Base-by-base conservation (phyloP, 2,113 vertebrate species). In the Percopsis transmontana region DNA sequence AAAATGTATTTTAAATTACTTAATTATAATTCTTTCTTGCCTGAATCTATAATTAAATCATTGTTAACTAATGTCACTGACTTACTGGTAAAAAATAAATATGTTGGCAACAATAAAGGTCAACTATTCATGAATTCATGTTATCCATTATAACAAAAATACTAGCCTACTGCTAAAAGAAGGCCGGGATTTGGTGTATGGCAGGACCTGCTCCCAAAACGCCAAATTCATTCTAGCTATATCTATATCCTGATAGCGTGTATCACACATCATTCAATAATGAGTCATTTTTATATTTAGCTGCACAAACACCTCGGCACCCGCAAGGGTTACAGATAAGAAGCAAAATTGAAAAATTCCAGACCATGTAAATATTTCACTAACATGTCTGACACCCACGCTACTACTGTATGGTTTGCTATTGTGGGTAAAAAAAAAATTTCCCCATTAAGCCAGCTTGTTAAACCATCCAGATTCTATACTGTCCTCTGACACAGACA, bases 351-450 rank as follows among this genome's bases (percentile, higher is more conserved):
- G 69, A 69, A 83, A 83, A 77, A 81, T 80, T 76, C 53, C 83
- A 77, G 68, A 74, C 66, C 68, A 75, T 79, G 80, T 84, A 77
- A 75, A 85, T 87, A 84, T 80, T 86, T 85, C 68, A 85, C 67
- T 58, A 64, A 76, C 68, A 64, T 63, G 59, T 60, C 73, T 83
- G 70, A 57, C 67, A 58, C 44, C 60, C 56, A 33, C 39, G 18
- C 48, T 24, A 55, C 72, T 60, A 41, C 13, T 65, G 78, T 66
- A 47, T 58, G 44, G 39, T 66, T 57, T 74, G 74, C 62, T 67
- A 79, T 75, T 47, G 58, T 65, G 68, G 19, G 8, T 65, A 70
- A 71, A 27, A 27, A 74, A 53, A 55, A 23, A 76, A 72, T 66
- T 45, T 74, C 59, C 39, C 70, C 72, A 81, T 82, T 82, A 83